Base-by-base conservation (phyloP, 2,797 vertebrate genomes). In the Phataginus tetradactyla region DNA sequence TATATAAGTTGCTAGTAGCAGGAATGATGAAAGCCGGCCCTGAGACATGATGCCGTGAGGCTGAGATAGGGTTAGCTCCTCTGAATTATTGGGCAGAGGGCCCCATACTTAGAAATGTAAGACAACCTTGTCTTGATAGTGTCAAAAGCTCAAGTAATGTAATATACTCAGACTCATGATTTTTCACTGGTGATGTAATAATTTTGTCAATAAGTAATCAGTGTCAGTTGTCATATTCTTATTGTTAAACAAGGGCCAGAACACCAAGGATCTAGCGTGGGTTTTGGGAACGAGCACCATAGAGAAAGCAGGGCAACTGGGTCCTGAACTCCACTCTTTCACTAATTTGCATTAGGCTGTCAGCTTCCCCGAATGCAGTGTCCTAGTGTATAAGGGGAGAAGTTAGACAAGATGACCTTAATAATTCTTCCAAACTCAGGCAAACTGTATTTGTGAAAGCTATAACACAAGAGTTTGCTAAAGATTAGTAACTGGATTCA, bases 371-470 rank as follows among this genome's bases (percentile, higher is more conserved):
- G 14, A n/a, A 51, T 61, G 39, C 14, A 75, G 2, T 55, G 5
- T 45, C n/a, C 74, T 71, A 11, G 2, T 51, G 18, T 57, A 32
- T 57, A 77, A 86, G 5, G 14, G 25, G 7, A 86, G 29, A 85
- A 27, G 4, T 34, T 63, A 5, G 53, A 75, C 15, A 84, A 63
- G 53, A 59, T 59, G 20, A 45, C n/a, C 78, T 45, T 59, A 55
- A 57, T 59, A 32, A 25, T 45, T 72, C 74, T 53, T 77, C 87
- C 32, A 75, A 71, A 20, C 21, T 42, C 10, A 83, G 32, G 11
- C 29, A 91, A 90, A 57, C 55, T 83, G 21, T 87, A 9, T 39
- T 86, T 90, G 32, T 81, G 34, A 97, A 74, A 53, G 6, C n/a
- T 77, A 1, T 66, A 21, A 20, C 34, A 74, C 15, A 61, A 17